Percentiles rank a stretch among this genome's conserved stretches.
Evolutionary conservation across 2,888 invertebrate species (phyloP).

Genomic region (Agapetus fuscipes): DNA sequence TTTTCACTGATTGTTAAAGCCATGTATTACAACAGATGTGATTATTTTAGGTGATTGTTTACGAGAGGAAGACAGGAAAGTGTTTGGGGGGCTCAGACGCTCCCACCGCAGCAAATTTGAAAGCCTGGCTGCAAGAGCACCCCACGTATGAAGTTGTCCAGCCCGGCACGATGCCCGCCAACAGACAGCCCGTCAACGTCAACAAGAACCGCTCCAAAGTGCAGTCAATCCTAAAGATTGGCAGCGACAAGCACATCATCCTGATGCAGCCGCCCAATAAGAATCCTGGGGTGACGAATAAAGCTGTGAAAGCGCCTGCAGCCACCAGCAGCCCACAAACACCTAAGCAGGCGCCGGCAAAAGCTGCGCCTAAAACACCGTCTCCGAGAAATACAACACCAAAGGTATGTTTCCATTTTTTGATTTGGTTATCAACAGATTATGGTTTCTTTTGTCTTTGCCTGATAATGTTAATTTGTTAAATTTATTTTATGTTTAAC

Average conservation of each 20-base stretch:
- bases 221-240: conserved; percentile 23
- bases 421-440: not conserved
- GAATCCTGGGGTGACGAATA: conserved; percentile 21
- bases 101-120: conserved; percentile 69
- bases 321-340: conserved; percentile 4
- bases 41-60: conserved; percentile 66
- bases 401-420: conserved; percentile 16
- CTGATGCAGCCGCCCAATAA: conserved; percentile 24
- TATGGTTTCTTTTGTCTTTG: conserved; percentile 1
- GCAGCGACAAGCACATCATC: conserved; percentile 17
- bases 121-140: conserved; percentile 76
- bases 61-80: conserved; percentile 70
- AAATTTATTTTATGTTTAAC: too few species aligned
- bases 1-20: too few species aligned
- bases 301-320: conserved; percentile 22
- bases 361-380: conserved; percentile 8
- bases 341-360: conserved; percentile 9
- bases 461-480: too few species aligned
- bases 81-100: conserved; percentile 68
- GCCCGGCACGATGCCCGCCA: conserved; percentile 47
- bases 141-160: conserved; percentile 80
- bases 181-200: conserved; percentile 32
- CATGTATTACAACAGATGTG: too few species aligned
- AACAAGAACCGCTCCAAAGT: conserved; percentile 27
- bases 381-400: conserved; percentile 23